phyloP scores from a whole-genome alignment of 64 coral and sea anemone genomes.

The Astreopora myriophthalma region DNA sequence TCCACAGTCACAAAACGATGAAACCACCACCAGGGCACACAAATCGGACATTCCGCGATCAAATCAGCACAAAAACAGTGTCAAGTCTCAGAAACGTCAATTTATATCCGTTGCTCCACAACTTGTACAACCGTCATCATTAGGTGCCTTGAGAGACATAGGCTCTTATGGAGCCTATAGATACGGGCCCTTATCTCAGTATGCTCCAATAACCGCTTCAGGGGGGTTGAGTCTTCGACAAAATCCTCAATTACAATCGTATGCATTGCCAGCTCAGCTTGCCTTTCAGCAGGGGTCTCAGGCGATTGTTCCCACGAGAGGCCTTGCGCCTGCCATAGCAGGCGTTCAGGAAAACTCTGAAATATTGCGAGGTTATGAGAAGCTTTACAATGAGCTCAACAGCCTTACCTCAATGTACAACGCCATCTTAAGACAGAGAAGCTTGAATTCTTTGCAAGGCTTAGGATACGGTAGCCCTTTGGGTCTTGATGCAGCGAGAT shows the following conservation, averaged over 20 bases:
- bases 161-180: neutral
- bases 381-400: neutral
- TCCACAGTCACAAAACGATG: conserved; percentile 23
- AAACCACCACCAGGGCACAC: conserved; percentile 1
- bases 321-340: neutral
- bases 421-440: conserved; percentile 52
- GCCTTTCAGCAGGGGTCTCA: neutral
- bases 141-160: neutral
- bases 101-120: conserved; percentile 47
- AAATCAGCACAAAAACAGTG: conserved; percentile 4
- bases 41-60: conserved; percentile 63
- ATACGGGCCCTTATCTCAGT: conserved; percentile 30
- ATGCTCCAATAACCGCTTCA: conserved; percentile 5
- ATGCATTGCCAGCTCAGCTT: neutral
- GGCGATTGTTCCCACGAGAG: conserved; percentile 23
- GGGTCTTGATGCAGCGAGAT: neutral
- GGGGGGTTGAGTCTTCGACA: neutral
- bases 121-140: neutral
- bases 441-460: neutral
- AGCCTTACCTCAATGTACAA: conserved; percentile 47
- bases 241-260: neutral
- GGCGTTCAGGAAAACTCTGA: conserved; percentile 2
- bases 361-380: neutral
- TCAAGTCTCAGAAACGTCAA: conserved; percentile 33
- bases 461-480: neutral